phyloP scores from a whole-genome alignment of 2,797 vertebrate genomes.

The Cyprinella venusta region DNA sequence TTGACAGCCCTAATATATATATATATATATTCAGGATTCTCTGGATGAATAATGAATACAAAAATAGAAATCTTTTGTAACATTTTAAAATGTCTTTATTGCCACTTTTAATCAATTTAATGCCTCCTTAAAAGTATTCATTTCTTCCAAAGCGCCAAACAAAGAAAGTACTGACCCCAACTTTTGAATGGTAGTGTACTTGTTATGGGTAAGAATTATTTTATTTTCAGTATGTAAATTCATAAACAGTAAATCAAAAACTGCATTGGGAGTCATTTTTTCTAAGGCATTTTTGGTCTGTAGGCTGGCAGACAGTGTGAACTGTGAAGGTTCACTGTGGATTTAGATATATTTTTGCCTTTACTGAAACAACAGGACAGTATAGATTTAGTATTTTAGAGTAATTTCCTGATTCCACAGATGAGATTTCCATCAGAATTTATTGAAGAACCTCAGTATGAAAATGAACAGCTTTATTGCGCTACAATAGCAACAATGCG shows the following conservation, averaged over 20 bases:
- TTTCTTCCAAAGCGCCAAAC: neutral
- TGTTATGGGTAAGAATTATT: too few species aligned
- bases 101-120: neutral
- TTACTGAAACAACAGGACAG: neutral
- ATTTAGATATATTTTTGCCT: neutral
- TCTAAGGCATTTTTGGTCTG: neutral
- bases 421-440: neutral
- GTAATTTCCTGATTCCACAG: neutral
- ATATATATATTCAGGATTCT: too few species aligned
- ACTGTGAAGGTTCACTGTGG: neutral
- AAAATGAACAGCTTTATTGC: neutral
- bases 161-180: neutral
- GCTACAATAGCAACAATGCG: neutral
- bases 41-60: too few species aligned
- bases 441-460: neutral
- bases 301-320: neutral
- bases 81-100: too few species aligned
- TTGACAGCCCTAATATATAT: too few species aligned
- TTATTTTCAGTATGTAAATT: too few species aligned
- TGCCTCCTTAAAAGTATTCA: neutral
- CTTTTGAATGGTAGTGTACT: neutral
- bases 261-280: too few species aligned
- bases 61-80: too few species aligned
- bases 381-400: neutral
- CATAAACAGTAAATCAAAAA: neutral